A percentile compares a stretch with the other conserved stretches of the same genome.
Conservation (phyloP, 2,888 invertebrate genomes). For the Drosophila rellima region DNA sequence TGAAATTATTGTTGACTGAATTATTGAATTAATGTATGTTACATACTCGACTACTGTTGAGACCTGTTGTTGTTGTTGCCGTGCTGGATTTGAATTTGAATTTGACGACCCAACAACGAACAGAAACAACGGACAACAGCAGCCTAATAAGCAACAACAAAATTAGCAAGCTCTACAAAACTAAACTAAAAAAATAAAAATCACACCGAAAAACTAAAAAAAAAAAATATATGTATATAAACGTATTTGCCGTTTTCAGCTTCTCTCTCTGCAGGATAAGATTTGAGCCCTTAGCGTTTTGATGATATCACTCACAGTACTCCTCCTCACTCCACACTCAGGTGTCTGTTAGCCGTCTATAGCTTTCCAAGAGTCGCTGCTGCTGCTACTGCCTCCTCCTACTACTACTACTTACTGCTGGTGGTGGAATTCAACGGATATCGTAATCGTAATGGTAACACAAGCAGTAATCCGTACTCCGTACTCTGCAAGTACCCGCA, state of each 20-base stretch:
- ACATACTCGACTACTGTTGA: conserved; percentile 66
- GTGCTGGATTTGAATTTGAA: conserved; percentile 48
- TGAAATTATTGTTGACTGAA: conserved; percentile 47
- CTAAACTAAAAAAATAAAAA: conserved; percentile 17
- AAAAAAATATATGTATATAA: conserved; percentile 64
- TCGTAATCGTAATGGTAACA: conserved; percentile 72
- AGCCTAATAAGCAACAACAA: conserved; percentile 52
- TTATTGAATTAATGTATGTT: conserved; percentile 38
- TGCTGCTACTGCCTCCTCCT: conserved; percentile 57
- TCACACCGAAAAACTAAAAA: conserved; percentile 32
- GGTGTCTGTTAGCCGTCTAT: conserved; percentile 61
- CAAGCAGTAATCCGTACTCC: conserved; percentile 58
- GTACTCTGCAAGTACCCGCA: conserved; percentile 31
- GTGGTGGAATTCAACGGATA: conserved; percentile 63
- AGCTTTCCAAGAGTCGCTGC: conserved; percentile 58
- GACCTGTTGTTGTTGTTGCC: conserved; percentile 71
- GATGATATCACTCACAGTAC: conserved; percentile 63
- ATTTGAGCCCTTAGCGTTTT: conserved; percentile 73
- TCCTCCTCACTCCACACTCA: conserved; percentile 50
- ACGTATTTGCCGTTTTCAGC: conserved; percentile 85
- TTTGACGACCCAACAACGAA: conserved; percentile 58
- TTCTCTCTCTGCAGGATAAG: conserved; percentile 84
- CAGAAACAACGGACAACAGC: conserved; percentile 62
- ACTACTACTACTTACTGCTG: conserved; percentile 67
- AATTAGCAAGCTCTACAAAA: conserved; percentile 36